These are phyloP conservation scores for Drosophila hamatofila DNA, from an alignment of 2,888 invertebrate genomes.

Conservation along the genomic window DNA sequence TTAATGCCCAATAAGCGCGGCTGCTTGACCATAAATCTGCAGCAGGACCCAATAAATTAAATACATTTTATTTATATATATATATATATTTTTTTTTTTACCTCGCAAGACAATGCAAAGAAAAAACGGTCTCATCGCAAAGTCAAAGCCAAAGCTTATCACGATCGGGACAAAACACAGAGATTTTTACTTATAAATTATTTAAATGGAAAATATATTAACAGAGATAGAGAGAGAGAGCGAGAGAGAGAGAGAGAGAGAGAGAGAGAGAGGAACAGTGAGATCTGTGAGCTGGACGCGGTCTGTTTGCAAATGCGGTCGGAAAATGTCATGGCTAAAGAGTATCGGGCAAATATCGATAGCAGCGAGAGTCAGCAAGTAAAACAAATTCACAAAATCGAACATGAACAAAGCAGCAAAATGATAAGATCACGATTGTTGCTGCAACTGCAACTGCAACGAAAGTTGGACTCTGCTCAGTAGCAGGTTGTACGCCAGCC, in stretches of 20 bases:
- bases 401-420: constrained; percentile 75
- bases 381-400: constrained; percentile 79
- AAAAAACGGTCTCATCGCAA: constrained; percentile 34
- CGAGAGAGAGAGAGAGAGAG: neutral
- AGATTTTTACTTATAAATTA: constrained; percentile 76
- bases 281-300: constrained; percentile 60
- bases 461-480: constrained; percentile 47
- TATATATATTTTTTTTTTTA: constrained; percentile 9
- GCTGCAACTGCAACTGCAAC: constrained; percentile 35
- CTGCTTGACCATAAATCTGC: constrained; percentile 61
- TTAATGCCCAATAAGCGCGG: constrained; percentile 69
- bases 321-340: constrained; percentile 74
- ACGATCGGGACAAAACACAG: constrained; percentile 68
- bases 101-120: constrained; percentile 42
- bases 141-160: constrained; percentile 64
- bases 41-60: constrained; percentile 68
- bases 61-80: constrained; percentile 62
- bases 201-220: constrained; percentile 74
- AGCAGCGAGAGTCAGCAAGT: constrained; percentile 41
- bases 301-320: constrained; percentile 77
- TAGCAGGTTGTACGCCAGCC: constrained; percentile 68
- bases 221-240: constrained; percentile 10
- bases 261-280: neutral
- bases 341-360: constrained; percentile 37
- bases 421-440: constrained; percentile 78